Conservation (phyloP, 2,797 vertebrate species). For the Nasua narica region DNA sequence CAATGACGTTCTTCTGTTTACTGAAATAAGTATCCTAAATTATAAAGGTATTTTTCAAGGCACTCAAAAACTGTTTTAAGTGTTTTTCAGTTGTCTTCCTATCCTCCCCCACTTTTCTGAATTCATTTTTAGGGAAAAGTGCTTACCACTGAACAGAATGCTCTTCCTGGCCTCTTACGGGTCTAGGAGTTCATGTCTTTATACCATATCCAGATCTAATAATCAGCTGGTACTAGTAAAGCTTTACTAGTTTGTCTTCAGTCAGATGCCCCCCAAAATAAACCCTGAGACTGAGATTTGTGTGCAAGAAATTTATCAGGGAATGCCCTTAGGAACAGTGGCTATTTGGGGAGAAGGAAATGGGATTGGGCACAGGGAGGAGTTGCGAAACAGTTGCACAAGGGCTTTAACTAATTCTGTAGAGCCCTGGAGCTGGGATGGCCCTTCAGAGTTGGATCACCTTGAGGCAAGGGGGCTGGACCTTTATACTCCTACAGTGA, state of each 20-base stretch:
- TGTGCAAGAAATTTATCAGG: not conserved
- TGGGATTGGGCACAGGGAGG: not conserved
- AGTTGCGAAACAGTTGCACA: not conserved
- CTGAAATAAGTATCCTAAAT: not conserved
- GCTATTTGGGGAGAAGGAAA: not conserved
- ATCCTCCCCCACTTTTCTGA: not conserved
- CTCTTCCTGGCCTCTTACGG: not conserved
- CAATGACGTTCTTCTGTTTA: not conserved
- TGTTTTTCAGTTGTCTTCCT: not conserved
- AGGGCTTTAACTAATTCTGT: not conserved
- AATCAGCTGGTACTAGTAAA: not conserved
- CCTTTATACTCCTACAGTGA: not conserved
- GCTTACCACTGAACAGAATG: not conserved
- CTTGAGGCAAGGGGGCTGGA: not conserved
- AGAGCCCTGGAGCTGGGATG: not conserved
- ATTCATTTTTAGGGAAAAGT: not conserved
- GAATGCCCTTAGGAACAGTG: not conserved
- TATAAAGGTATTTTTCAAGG: not conserved
- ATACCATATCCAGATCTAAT: not conserved
- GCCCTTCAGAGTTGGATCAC: not conserved
- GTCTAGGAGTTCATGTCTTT: not conserved
- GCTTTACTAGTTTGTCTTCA: not conserved
- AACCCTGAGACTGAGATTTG: not conserved
- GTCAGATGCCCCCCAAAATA: not conserved
- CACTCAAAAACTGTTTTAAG: not conserved